Evolutionary conservation across 2,113 vertebrate genomes (phyloP), one percentile per base, ranked within the genome.

Genomic region (Corvus moneduloides): DNA sequence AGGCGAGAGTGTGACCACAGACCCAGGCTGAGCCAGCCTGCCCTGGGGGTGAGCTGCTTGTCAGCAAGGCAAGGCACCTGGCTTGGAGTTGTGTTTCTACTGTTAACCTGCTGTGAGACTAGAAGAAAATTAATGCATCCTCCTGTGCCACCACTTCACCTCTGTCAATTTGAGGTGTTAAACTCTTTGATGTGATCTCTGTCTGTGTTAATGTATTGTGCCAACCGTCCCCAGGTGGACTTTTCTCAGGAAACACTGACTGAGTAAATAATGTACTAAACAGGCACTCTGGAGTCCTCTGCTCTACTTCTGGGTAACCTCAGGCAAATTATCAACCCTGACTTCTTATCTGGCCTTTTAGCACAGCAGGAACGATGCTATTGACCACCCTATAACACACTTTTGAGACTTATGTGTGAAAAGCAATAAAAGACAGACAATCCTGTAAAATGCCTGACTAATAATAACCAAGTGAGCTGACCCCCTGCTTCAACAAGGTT

Each of bases 111-210:
- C 88, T 92, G 83, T 46, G 83, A 89, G 51, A 59, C 59, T 32
- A 59, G 56, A 63, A 77, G 39, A 88, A 95, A 92, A 90, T 55
- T 18, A 86, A 74, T 30, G 52, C 63, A 67, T 19, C 59, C 43
- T 46, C 59, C 75, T 52, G 59, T 55, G 68, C 27, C 93, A 56
- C 63, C 87, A 44, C 79, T 84, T 90, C 0, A 0, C 59, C 73
- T 92, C 75, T 92, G 72, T 90, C 94, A 89, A 71, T 95, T 59
- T 74, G 61, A 97, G 51, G 90, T 90, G 83, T 80, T 95, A 92
- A 96, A 83, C 59, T 32, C 75, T 77, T 92, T 51, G 68, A 88
- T 88, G 56, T n/a, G 56, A 67, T 84, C 61, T 55, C 72, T 62
- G 63, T 49, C 71, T 13, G 0, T 41, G 46, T 48, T 74, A 93